These are phyloP conservation scores for Liolophura sinensis DNA, from an alignment of 1,140 invertebrate species.

Conservation along the genomic window DNA sequence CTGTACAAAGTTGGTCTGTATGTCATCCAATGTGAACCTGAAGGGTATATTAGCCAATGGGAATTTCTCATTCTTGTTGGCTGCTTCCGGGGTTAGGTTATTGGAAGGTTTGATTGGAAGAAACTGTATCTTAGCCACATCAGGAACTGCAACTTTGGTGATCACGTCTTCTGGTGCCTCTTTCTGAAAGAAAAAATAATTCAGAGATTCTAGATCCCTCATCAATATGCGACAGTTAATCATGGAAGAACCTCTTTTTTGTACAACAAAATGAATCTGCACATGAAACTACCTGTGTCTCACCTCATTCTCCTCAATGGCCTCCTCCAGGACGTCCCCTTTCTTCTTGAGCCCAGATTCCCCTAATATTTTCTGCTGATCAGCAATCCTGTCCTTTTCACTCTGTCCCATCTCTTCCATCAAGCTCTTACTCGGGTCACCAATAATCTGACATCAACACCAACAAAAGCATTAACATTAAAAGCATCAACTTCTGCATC, in stretches of 20 bases:
- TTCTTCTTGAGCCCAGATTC: constrained; percentile 70
- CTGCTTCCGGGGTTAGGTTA: constrained; percentile 28
- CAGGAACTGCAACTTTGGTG: constrained; percentile 71
- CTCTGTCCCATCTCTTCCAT: constrained; percentile 66
- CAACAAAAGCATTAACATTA: too few relatives aligned
- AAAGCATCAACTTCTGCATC: too few relatives aligned
- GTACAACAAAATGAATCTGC: constrained; percentile 8
- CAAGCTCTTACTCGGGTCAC: constrained; percentile 56
- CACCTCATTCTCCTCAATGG: constrained; percentile 78
- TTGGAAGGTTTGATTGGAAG: constrained; percentile 68
- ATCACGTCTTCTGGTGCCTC: constrained; percentile 67
- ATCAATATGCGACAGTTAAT: too few relatives aligned
- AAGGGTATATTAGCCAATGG: constrained; percentile 71
- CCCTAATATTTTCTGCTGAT: constrained; percentile 69
- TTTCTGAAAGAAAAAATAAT: constrained; percentile 28
- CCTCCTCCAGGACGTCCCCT: constrained; percentile 67
- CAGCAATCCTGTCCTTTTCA: constrained; percentile 70
- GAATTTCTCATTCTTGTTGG: constrained; percentile 61
- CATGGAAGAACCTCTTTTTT: neutral
- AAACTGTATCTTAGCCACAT: constrained; percentile 70
- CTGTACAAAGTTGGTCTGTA: constrained; percentile 83
- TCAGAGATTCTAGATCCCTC: neutral
- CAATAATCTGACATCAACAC: constrained; percentile 53
- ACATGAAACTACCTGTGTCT: neutral
- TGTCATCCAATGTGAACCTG: constrained; percentile 75